phyloP scores from a whole-genome alignment of 2,113 vertebrate genomes.

The Felis chaus region DNA sequence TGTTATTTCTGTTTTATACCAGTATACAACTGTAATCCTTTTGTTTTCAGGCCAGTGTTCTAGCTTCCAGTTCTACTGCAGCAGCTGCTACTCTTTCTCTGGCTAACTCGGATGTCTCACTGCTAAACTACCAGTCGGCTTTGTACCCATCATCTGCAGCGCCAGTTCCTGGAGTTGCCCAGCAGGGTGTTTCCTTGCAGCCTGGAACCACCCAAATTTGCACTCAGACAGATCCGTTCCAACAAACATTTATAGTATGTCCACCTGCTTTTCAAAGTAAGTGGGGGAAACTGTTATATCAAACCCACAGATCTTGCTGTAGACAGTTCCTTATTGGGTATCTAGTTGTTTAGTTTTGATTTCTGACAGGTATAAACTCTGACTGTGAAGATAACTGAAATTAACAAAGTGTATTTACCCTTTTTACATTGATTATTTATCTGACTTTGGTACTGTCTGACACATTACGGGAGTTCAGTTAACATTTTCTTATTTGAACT shows the following conservation, averaged over 20 bases:
- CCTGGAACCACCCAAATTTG: conserved; percentile 96
- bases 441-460: background rate
- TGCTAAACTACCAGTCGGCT: conserved; percentile 96
- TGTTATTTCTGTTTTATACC: background rate
- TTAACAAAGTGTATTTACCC: conserved; percentile 8
- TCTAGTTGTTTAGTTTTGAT: conserved; percentile 25
- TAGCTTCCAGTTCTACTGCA: conserved; percentile 90
- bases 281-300: background rate
- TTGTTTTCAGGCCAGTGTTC: conserved; percentile 84
- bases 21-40: background rate
- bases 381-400: background rate
- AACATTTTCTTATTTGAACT: conserved; percentile 40
- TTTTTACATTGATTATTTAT: conserved; percentile 16
- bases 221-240: conserved; percentile 95
- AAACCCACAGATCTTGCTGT: background rate
- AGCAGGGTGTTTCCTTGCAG: conserved; percentile 94
- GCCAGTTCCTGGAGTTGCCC: conserved; percentile 94
- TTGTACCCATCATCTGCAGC: conserved; percentile 96
- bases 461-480: background rate
- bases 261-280: conserved; percentile 98
- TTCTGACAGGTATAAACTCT: conserved; percentile 49
- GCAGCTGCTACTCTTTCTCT: conserved; percentile 94
- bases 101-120: conserved; percentile 93
- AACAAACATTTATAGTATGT: conserved; percentile 98
- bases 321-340: background rate